These are phyloP conservation scores for Poecilobothrus nobilitatus DNA, from an alignment of 2,888 invertebrate species.

Conservation along the genomic window DNA sequence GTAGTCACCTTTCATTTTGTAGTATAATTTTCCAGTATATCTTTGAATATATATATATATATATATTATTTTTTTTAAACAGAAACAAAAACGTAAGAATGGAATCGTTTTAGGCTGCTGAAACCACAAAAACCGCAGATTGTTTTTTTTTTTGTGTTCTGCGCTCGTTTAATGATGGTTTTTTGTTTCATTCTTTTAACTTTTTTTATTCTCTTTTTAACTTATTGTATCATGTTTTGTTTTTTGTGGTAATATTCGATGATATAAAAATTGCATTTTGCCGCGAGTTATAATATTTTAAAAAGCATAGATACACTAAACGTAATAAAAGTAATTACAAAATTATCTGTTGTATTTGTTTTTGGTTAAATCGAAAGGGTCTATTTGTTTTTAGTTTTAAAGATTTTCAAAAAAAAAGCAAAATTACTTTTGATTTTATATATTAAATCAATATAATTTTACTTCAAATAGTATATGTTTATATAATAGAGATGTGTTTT, in stretches of 20 bases:
- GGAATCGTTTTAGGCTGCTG: not conserved
- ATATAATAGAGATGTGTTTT: too few relatives aligned
- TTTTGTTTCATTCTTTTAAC: not conserved
- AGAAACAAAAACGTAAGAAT: too few relatives aligned
- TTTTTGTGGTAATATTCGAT: not conserved
- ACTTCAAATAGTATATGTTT: too few relatives aligned
- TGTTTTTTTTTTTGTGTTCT: not conserved
- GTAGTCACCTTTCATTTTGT: constrained; percentile 6
- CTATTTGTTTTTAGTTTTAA: too few relatives aligned
- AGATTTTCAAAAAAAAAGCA: too few relatives aligned
- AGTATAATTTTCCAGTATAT: not conserved
- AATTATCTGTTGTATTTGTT: too few relatives aligned
- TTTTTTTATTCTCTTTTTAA: too few relatives aligned
- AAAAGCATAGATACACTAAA: not conserved
- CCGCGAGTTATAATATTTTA: not conserved
- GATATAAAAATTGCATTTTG: not conserved
- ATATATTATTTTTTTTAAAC: not conserved
- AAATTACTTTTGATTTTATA: too few relatives aligned
- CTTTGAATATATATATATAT: not conserved
- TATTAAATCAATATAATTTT: too few relatives aligned
- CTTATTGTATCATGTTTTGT: not conserved
- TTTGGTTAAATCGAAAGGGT: too few relatives aligned
- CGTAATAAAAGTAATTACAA: not conserved
- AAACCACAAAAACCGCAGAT: not conserved
- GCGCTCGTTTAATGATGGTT: not conserved